Base-by-base conservation (phyloP, 2,797 vertebrate species). In the Phataginus tricuspis region DNA sequence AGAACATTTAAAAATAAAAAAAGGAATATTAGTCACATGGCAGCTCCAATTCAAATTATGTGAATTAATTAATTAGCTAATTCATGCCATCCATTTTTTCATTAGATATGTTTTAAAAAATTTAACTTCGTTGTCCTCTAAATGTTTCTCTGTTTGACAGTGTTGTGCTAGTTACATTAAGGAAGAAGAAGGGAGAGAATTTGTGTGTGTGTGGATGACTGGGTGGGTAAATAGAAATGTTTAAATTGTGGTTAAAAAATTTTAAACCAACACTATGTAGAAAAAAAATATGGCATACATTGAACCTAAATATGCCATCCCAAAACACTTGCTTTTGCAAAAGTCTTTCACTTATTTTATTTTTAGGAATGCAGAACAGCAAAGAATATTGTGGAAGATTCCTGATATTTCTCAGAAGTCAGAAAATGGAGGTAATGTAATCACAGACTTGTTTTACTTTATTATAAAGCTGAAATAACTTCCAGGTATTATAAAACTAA, bases 321-420 rank as follows among this genome's bases (percentile, higher is more conserved):
- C 71, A 74, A 86, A 89, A 68, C 29, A 0, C 49, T 77, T 63
- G n/a, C 51, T 79, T 89, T 93, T 79, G 66, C 86, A 96, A 94
- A 97, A 25, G 0, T 12, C 72, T 80, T 97, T 94, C 79, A 42
- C 86, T 87, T 94, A 27, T 18, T 98, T 98, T 93, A 75, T 96
- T 98, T 97, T 97, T 49, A 99, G 99, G 99, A 99, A 99, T 95
- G 98, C 99, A 25, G 99, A 99, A 88, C 99, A 99, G 94, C 99
- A 99, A 98, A 99, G 99, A 96, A 99, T 99, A 98, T 98, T 99
- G 94, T 99, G 99, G 99, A 99, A 99, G 98, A 99, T 99, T 97
- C 98, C 99, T 4, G 99, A 99, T 92, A 99, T 99, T 97, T 99
- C 99, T 59, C 99, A 99, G 98, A 99, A 99, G 98, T 99, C 99